Evolutionary conservation across 1,140 invertebrate species (phyloP).

Genomic region (Planococcus citri): DNA sequence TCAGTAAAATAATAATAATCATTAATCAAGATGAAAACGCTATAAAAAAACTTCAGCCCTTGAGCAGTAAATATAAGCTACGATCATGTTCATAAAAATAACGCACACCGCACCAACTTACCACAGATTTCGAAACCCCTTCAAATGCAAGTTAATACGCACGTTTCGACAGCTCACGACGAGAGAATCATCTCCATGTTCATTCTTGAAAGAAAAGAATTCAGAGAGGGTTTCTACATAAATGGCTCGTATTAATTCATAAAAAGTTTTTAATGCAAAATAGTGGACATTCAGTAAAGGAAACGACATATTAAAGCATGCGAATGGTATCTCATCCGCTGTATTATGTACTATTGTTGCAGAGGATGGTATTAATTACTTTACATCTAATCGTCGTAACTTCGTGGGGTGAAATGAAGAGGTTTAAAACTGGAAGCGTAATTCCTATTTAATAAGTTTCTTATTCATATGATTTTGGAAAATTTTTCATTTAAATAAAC

Average conservation of each 20-base stretch:
- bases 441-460: conserved; percentile 1
- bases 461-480: too few species aligned
- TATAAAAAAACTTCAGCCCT: too few species aligned
- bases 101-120: too few species aligned
- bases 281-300: conserved; percentile 3
- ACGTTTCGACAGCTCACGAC: neutral
- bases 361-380: conserved; percentile 13
- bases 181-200: neutral
- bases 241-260: conserved; percentile 15
- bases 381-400: neutral
- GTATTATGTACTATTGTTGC: neutral
- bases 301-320: conserved; percentile 17
- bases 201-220: conserved; percentile 7
- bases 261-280: conserved; percentile 2
- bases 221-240: neutral
- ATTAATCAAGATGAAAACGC: too few species aligned
- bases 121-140: neutral
- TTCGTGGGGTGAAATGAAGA: neutral
- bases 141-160: neutral
- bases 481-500: too few species aligned
- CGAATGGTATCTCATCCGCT: neutral
- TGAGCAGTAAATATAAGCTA: too few species aligned
- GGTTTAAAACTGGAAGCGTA: neutral
- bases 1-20: too few species aligned
- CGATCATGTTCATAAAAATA: neutral